A percentile compares a stretch with the other conserved stretches of the same genome.
Evolutionary conservation across 2,888 invertebrate genomes (phyloP).

Genomic region (Arctia plantaginis): DNA sequence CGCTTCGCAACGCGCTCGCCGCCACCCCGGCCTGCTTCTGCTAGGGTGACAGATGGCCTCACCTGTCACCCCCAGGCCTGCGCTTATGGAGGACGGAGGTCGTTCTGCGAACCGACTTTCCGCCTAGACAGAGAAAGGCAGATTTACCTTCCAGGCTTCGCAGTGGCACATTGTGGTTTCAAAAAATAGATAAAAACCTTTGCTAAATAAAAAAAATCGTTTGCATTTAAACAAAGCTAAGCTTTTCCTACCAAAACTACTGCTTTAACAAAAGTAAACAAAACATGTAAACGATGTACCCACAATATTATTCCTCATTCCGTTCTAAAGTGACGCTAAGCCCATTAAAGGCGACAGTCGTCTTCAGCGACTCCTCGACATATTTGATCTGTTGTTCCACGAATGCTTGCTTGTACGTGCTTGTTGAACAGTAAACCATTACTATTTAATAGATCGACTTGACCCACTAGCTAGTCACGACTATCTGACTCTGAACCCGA

Average conservation of each 20-base stretch:
- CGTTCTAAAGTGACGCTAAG: slow-evolving; percentile 15
- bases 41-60: no score
- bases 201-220: neutral
- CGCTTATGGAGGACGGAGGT: no score
- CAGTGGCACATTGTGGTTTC: no score
- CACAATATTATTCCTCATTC: slow-evolving; percentile 16
- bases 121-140: no score
- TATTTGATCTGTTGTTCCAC: slow-evolving; percentile 51
- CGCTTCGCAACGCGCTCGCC: no score
- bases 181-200: no score
- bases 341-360: slow-evolving; percentile 51
- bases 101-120: no score
- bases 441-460: slow-evolving; percentile 73
- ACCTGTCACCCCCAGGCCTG: no score
- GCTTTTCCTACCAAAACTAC: neutral
- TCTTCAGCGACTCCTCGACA: slow-evolving; percentile 40
- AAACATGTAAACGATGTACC: slow-evolving; percentile 2
- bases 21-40: no score
- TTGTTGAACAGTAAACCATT: slow-evolving; percentile 63
- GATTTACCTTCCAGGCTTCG: no score
- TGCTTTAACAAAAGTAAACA: neutral
- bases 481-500: slow-evolving; percentile 37
- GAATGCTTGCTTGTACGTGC: slow-evolving; percentile 52
- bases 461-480: slow-evolving; percentile 80
- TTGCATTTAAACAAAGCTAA: slow-evolving; percentile 7